These are phyloP conservation scores for Tetragonisca angustula DNA, from an alignment of 2,888 invertebrate genomes.

Conservation along the genomic window DNA sequence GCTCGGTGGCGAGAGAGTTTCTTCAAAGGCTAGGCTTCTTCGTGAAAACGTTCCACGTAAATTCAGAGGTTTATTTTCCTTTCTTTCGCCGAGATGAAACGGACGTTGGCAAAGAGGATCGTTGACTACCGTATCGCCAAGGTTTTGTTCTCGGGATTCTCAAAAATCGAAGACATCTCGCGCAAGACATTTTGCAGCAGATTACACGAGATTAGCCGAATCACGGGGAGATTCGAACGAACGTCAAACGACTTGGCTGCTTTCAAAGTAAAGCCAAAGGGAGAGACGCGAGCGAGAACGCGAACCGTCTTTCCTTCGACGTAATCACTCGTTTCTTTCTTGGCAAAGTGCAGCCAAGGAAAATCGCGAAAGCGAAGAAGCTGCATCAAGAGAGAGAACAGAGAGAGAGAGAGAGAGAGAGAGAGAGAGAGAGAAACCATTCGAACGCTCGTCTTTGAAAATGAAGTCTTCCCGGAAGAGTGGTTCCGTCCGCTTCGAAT, in stretches of 20 bases:
- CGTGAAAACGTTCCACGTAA: not conserved
- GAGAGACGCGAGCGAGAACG: not conserved
- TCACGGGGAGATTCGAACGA: too few species aligned
- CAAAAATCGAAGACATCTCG: too few species aligned
- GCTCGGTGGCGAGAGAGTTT: too few species aligned
- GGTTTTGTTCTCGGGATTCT: too few species aligned
- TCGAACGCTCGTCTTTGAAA: slow-evolving; percentile 21
- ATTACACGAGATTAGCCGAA: too few species aligned
- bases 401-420: not conserved
- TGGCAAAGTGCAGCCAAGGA: too few species aligned
- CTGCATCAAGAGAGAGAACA: not conserved
- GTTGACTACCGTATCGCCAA: too few species aligned
- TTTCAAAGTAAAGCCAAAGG: too few species aligned
- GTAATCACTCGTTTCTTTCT: not conserved
- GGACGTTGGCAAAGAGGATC: not conserved
- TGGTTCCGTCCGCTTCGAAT: slow-evolving; percentile 49
- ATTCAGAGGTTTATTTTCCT: not conserved
- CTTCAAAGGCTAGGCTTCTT: not conserved
- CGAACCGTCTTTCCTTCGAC: not conserved
- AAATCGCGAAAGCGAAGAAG: not conserved
- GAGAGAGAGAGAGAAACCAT: not conserved
- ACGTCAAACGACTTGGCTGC: not conserved
- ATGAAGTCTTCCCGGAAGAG: slow-evolving; percentile 61
- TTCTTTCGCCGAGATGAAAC: not conserved
- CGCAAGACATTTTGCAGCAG: too few species aligned